Percentiles rank a stretch among this genome's conserved stretches.
Evolutionary conservation across 2,797 vertebrate species (phyloP).

Genomic region (Myotis daubentonii): DNA sequence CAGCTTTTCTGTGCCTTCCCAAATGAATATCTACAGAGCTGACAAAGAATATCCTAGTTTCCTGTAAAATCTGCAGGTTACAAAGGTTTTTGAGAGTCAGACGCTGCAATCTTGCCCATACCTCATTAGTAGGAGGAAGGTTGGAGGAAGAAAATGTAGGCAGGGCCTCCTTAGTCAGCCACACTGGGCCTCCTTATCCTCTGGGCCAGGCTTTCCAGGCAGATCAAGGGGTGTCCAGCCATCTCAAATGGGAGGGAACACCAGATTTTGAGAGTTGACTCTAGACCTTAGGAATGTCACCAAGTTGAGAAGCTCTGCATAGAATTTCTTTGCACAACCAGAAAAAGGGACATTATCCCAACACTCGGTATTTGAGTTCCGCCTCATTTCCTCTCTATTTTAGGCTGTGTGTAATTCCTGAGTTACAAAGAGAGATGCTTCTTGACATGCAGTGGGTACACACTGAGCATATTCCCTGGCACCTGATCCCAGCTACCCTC

Average conservation of each 20-base stretch:
- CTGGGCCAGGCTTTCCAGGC: not conserved
- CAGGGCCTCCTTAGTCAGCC: not conserved
- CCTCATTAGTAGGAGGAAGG: not conserved
- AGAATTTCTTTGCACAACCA: not conserved
- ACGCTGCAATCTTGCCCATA: not conserved
- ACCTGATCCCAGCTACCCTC: not conserved
- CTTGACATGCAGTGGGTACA: not conserved
- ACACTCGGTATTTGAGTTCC: not conserved
- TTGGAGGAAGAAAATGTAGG: not conserved
- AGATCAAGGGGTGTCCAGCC: not conserved
- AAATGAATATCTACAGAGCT: not conserved
- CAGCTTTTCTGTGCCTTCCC: not conserved
- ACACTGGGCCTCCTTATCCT: not conserved
- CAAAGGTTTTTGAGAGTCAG: not conserved
- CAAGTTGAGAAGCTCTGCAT: not conserved
- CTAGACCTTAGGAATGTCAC: not conserved
- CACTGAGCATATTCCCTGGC: not conserved
- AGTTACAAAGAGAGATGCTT: not conserved
- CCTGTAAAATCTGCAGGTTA: not conserved
- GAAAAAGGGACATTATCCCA: not conserved
- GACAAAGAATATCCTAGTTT: not conserved
- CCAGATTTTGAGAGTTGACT: conserved; percentile 1
- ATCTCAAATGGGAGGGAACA: not conserved
- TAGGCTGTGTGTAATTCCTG: not conserved
- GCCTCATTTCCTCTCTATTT: not conserved